Base-by-base conservation (phyloP, 2,113 vertebrate species). In the Mugil cephalus region DNA sequence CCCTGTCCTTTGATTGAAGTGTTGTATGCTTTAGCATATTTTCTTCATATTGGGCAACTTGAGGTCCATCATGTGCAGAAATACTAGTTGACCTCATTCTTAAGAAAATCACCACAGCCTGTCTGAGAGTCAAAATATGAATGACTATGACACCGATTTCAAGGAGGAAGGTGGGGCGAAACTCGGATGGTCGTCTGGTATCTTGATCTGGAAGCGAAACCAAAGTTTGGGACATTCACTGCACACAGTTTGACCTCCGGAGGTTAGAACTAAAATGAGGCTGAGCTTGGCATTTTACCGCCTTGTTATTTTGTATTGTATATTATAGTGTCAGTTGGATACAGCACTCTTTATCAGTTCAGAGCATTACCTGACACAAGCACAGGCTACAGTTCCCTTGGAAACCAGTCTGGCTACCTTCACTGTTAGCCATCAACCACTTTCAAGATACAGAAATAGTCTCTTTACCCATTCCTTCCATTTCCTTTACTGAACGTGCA, bases 331-430 rank as follows among this genome's bases (percentile, higher is more conserved):
- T n/a, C n/a, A n/a, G n/a, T 30, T 30, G 5, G 24, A 30, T 30
- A 30, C 24, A 30, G 24, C 2, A 30, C 2, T 30, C 24, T 30
- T 2, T 30, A 30, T 2, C 24, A 30, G 24, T 30, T 3, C 24
- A 30, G 6, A 51, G 6, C 35, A 34, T 48, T 43, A 12, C 55
- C 38, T 74, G 61, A 83, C 34, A 61, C 18, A 40, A 13, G 66
- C 71, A 79, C 48, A 51, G 74, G 61, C 58, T 73, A 65, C 69
- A 34, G 91, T 93, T 91, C 79, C 92, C 89, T 87, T 91, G 93
- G 93, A 91, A 92, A 94, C 92, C 78, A 80, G 58, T 77, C 52
- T 13, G n/a, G 68, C 42, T 77, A 80, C 61, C 76, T 77, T 80
- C 84, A 74, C 83, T 66, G 73, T 79, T 81, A 83, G 74, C 73